Evolutionary conservation across 2,113 vertebrate genomes (phyloP), one percentile per base, ranked within the genome.

Genomic region (Aphelocoma coerulescens): DNA sequence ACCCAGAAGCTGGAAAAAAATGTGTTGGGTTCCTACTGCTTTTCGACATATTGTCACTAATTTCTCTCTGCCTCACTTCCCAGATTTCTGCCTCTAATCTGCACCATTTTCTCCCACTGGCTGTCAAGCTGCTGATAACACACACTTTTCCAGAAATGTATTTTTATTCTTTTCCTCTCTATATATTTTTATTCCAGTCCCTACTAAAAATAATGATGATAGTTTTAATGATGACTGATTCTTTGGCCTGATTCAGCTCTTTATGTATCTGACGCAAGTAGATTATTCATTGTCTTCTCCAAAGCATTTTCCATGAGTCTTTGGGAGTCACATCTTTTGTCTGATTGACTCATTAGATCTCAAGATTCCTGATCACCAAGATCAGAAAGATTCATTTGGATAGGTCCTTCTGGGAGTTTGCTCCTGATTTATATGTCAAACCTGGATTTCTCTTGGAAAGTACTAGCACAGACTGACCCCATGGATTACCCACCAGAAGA

Each of bases 131-230:
- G 51, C 68, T 91, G 18, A 2, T 13, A 74, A 15, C 16, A 32
- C 23, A 27, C 33, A 7, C 6, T 79, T 61, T 37, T 86, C 75
- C 65, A 41, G 52, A 86, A 65, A 21, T 30, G 12, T 5, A 48
- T 57, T 74, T 80, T 55, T 74, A 39, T 71, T 49, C 48, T 73
- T 93, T 90, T 88, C 55, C 33, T 51, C 51, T 88, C 49, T 48
- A 10, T 54, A 27, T 83, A 80, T 90, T 63, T 91, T 89, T 88
- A 81, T 77, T 91, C 39, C 23, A 61, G 24, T n/a, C 44, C 9
- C 72, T 77, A 35, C 85, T 90, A 88, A 95, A 96, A 96, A 84
- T 93, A 91, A 85, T 67, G 30, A n/a, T 59, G 79, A 32, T n/a
- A 16, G 67, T 65, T 93, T 74, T 77, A 96, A 93, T 80, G 85